A percentile compares a stretch with the other conserved stretches of the same genome.
Evolutionary conservation across 2,797 vertebrate genomes (phyloP).

Genomic region (Galago senegalensis): DNA sequence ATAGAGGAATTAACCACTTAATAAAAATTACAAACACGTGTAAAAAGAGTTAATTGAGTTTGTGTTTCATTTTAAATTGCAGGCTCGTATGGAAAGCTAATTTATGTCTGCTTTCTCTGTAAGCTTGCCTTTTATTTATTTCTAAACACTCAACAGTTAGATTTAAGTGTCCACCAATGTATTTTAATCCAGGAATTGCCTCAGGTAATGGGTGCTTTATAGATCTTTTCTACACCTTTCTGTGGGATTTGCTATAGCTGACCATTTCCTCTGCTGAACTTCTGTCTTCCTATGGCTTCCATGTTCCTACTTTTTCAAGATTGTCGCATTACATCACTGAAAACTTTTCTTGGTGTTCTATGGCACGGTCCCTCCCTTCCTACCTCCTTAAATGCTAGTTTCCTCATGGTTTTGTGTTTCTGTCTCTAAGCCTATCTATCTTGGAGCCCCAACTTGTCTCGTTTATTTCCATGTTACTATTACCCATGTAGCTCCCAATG

Average conservation of each 20-base stretch:
- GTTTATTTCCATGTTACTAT: not conserved
- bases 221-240: not conserved
- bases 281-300: not conserved
- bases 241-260: not conserved
- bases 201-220: not conserved
- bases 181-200: not conserved
- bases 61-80: constrained; percentile 44
- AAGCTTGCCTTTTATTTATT: constrained; percentile 23
- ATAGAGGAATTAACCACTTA: not conserved
- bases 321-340: not conserved
- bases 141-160: not conserved
- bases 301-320: constrained; percentile 3
- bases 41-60: constrained; percentile 34
- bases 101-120: constrained; percentile 22
- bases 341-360: not conserved
- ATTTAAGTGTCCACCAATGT: not conserved
- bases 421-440: not conserved
- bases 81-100: not conserved
- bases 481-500: not conserved
- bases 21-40: not conserved
- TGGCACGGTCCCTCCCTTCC: not conserved
- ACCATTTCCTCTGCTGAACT: not conserved
- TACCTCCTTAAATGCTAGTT: not conserved
- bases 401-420: not conserved
- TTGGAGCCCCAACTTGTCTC: not conserved